Evolutionary conservation across 2,113 vertebrate species (phyloP), one percentile per base, ranked within the genome.

Genomic region (Myxocyprinus asiaticus): DNA sequence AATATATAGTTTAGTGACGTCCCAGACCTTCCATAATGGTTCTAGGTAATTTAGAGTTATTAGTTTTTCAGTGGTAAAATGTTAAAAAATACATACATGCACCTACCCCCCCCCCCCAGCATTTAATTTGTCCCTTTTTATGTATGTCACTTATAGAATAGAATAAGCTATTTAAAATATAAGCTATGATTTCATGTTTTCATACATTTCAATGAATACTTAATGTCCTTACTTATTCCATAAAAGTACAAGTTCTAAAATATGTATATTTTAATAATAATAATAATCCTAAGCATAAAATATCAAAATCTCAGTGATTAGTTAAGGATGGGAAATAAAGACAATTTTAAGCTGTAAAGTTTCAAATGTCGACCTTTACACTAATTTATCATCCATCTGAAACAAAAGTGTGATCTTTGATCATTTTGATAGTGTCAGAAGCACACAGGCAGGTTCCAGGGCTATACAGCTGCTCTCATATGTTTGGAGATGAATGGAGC

Each of bases 401-500:
- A 6, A 7, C 47, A 5, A 48, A 73, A 22, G 15, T 44, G 17
- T 10, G 45, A 33, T 50, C 67, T 76, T 70, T 83, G 53, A 33
- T 33, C 22, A 33, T 33, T 33, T 33, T 33, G 22, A 71, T 50
- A 22, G 63, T 77, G 22, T n/a, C 59, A 72, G 63, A 55, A 65
- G 53, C 80, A n/a, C 42, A 56, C 47, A 45, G 59, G 45, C 33
- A 44, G 67, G 82, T 72, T 67, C 64, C 71, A 42, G 61, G 74
- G 44, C 80, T 67, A 86, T 50, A 61, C 84, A 56, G 66, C 63
- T 58, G 81, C 88, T 86, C 22, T 33, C 22, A 81, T 89, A 79
- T 86, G 83, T 79, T 86, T 84, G 83, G 84, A 80, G 82, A 83
- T 87, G 89, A 88, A 87, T 88, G 82, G 87, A 87, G 85, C 63